These are phyloP conservation scores for Chelonus formosanus DNA, from an alignment of 2,888 invertebrate genomes.

Conservation along the genomic window DNA sequence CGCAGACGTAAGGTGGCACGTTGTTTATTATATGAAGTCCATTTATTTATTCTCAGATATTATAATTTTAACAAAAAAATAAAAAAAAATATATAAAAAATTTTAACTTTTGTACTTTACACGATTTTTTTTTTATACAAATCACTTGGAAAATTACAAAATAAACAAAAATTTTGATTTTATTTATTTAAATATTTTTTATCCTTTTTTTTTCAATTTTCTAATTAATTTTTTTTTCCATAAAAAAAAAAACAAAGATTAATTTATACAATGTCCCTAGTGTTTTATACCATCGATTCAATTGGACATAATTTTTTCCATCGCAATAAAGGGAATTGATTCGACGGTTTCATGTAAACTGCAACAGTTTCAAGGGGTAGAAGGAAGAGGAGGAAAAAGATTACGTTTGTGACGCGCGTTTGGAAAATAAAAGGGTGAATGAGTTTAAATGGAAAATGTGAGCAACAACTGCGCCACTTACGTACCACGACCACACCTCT, in stretches of 20 bases:
- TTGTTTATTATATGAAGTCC: neutral
- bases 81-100: no score
- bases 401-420: neutral
- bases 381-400: neutral
- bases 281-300: neutral
- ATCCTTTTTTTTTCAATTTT: neutral
- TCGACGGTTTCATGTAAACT: neutral
- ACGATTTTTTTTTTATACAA: no score
- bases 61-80: neutral
- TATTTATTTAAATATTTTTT: neutral
- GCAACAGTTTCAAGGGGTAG: constrained; percentile 17
- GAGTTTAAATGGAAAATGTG: constrained; percentile 8
- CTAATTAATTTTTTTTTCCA: neutral
- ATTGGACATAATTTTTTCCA: neutral
- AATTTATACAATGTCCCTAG: neutral
- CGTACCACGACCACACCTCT: constrained; percentile 44
- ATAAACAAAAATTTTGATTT: no score
- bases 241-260: neutral
- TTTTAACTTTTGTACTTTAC: no score
- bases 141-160: no score
- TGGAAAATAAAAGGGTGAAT: neutral
- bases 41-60: neutral
- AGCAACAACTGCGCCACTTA: constrained; percentile 47
- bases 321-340: constrained; percentile 12
- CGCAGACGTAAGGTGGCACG: constrained; percentile 44